Percentiles rank a stretch among this genome's conserved stretches.
phyloP scores from a whole-genome alignment of 2,113 vertebrate species.

The Rhizomys pruinosus region DNA sequence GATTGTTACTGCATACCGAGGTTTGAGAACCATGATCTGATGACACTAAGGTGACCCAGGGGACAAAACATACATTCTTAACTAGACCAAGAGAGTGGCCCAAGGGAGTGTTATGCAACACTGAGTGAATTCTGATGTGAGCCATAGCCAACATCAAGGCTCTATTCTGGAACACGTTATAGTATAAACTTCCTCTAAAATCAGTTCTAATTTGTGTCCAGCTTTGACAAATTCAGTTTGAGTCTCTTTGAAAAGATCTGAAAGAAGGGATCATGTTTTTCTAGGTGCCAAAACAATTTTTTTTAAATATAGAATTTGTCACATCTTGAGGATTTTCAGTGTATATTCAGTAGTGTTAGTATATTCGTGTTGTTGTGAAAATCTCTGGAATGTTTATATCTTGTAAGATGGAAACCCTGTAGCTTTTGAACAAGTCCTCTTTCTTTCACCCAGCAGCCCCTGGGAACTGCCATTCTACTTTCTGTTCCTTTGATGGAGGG shows the following conservation, averaged over 20 bases:
- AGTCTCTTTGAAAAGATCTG: background rate
- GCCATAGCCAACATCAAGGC: background rate
- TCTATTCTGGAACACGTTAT: background rate
- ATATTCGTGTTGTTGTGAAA: background rate
- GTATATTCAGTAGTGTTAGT: background rate
- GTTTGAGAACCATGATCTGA: background rate
- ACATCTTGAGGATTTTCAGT: background rate
- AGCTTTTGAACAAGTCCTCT: background rate
- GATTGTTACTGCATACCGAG: background rate
- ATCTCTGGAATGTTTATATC: background rate
- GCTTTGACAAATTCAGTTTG: background rate
- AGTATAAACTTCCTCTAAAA: background rate
- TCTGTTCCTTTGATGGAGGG: background rate
- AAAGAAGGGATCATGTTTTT: background rate
- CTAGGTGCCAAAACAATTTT: background rate
- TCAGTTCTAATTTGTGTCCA: background rate
- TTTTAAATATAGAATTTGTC: background rate
- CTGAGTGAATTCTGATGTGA: background rate
- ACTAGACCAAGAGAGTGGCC: background rate
- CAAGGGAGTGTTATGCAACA: background rate
- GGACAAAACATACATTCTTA: constrained; percentile 18
- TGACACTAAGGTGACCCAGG: background rate
- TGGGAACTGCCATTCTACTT: background rate
- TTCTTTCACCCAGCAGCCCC: background rate
- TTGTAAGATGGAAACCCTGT: background rate